These are phyloP conservation scores for Petrocephalus microphthalmus DNA, from an alignment of 2,113 vertebrate species.

Conservation along the genomic window DNA sequence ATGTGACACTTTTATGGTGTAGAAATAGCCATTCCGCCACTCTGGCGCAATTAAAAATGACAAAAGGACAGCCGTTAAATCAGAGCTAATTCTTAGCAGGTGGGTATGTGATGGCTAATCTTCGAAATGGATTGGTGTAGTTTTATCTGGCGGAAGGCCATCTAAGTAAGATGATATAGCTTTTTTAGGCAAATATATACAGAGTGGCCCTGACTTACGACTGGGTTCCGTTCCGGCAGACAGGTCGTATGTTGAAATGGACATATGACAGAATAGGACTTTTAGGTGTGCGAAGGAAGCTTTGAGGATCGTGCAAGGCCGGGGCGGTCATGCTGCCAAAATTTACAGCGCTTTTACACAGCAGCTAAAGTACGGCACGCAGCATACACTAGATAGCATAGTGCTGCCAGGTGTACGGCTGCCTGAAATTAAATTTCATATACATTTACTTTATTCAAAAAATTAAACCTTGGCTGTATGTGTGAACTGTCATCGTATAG, in stretches of 20 bases:
- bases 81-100: conserved; percentile 14
- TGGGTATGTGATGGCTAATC: conserved; percentile 9
- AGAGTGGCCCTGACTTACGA: neutral
- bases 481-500: neutral
- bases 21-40: neutral
- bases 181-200: too few relatives aligned
- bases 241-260: too few relatives aligned
- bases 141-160: neutral
- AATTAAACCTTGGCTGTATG: neutral
- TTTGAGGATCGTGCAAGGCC: too few relatives aligned
- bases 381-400: neutral
- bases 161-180: neutral
- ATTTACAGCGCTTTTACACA: too few relatives aligned
- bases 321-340: too few relatives aligned
- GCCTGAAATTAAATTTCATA: neutral
- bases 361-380: neutral
- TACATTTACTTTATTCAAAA: neutral
- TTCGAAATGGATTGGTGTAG: neutral
- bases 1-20: conserved; percentile 10
- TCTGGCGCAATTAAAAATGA: conserved; percentile 26
- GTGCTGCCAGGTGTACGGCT: neutral
- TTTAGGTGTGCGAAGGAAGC: too few relatives aligned
- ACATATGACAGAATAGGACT: too few relatives aligned
- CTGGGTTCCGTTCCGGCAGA: neutral
- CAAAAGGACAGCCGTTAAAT: conserved; percentile 25